These are phyloP conservation scores for Siniperca obscura DNA, from an alignment of 2,797 vertebrate genomes.

Conservation along the genomic window DNA sequence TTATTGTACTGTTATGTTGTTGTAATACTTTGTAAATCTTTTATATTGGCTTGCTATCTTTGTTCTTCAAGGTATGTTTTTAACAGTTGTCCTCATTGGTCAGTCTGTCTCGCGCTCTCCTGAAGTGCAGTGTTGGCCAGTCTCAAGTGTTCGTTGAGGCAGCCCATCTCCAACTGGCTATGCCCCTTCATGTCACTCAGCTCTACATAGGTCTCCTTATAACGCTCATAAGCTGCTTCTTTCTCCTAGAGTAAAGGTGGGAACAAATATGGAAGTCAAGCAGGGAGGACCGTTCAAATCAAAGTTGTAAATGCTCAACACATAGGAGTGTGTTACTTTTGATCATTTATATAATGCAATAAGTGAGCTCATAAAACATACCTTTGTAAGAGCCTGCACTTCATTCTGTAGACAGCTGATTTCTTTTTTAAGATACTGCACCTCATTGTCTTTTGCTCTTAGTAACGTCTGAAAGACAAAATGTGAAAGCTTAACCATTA, in stretches of 20 bases:
- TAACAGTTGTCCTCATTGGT: slow-evolving; percentile 52
- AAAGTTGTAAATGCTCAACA: neutral
- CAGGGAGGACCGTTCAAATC: neutral
- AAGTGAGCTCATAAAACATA: slow-evolving; percentile 51
- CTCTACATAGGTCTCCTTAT: slow-evolving; percentile 91
- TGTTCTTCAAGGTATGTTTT: slow-evolving; percentile 17
- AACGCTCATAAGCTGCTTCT: slow-evolving; percentile 88
- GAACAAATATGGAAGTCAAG: slow-evolving; percentile 3
- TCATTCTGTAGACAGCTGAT: slow-evolving; percentile 93
- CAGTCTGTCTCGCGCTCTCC: slow-evolving; percentile 82
- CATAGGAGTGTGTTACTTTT: neutral
- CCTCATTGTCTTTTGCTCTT: slow-evolving; percentile 93
- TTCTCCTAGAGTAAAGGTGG: slow-evolving; percentile 87
- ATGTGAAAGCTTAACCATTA: neutral
- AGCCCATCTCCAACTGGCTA: slow-evolving; percentile 87
- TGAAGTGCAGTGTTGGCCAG: slow-evolving; percentile 89
- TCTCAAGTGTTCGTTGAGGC: slow-evolving; percentile 91
- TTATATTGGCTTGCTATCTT: neutral
- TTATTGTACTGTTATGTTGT: slow-evolving; percentile 1
- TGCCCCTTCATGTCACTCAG: slow-evolving; percentile 88
- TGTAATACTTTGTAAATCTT: neutral
- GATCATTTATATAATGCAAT: neutral
- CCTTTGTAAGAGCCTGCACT: slow-evolving; percentile 91
- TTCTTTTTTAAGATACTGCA: slow-evolving; percentile 92
- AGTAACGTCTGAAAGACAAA: slow-evolving; percentile 86